Evolutionary conservation across 1,140 invertebrate species (phyloP), one percentile per base, ranked within the genome.

Genomic region (Paraescarpia echinospica): DNA sequence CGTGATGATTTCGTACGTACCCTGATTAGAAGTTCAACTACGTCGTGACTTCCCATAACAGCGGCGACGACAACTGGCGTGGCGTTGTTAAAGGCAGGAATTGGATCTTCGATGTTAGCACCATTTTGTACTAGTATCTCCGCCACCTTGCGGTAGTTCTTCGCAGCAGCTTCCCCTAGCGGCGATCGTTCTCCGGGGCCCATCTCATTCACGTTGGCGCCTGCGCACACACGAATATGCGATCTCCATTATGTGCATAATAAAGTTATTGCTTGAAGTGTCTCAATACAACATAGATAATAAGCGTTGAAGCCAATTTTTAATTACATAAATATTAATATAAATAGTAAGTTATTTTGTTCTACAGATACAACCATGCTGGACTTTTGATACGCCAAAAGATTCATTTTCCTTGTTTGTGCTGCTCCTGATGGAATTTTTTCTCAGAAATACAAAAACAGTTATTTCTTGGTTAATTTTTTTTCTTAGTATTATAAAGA

Each of bases 21-120:
- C 51, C 51, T 77, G 8, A 93, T 33, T 9, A 93, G 91, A 33
- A 77, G 41, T 0, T 93, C 92, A 51, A 93, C 90, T 0, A 92
- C 90, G 0, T 18, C 59, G 34, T 92, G 91, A 27, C 91, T 88
- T 34, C 92, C 34, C 33, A 35, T 89, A 5, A 90, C 41, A 31
- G 89, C 89, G 31, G 93, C 93, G 12, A 93, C 35, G n/a, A 77
- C 77, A 34, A 93, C 88, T 33, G 93, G 91, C 27, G 91, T 93
- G 59, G 93, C 93, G 90, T 93, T 89, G 34, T 93, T 92, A 34
- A 90, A 93, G 33, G 31, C 48, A 14, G 93, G 93, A 88, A 89
- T 92, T 90, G 89, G 48, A 33, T 35, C 48, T 88, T 93, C 93
- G 0, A 92, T 33, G 33, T 77, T 35, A n/a, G 93, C 93, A 27